Evolutionary conservation across 2,113 vertebrate species (phyloP), one percentile per base, ranked within the genome.

Genomic region (Phalacrocorax carbo): DNA sequence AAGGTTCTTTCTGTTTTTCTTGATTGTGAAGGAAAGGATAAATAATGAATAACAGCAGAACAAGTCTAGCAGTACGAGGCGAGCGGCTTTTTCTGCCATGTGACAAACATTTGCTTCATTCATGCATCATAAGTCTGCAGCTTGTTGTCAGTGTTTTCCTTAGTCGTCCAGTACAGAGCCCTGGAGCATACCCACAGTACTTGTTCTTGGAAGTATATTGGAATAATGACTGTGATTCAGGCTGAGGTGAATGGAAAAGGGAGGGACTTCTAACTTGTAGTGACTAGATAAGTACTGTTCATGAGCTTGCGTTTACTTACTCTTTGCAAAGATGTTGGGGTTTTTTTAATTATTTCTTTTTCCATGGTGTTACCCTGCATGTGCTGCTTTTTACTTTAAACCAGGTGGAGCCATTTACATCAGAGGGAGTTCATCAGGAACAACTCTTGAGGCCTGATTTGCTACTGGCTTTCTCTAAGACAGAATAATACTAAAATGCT

Each of bases 61-160:
- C 22, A 73, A 77, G 22, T n/a, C 54, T 54, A 82, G 21, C 77
- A 51, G 46, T 64, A 85, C 52, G 52, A 84, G 70, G 32, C 0
- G 0, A 91, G 46, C 6, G 20, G 51, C n/a, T 86, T 88, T 89
- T 95, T 90, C 86, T 89, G 66, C 80, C 30, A 12, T 5, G 70
- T 93, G 86, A 91, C 1, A 5, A 89, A 80, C 79, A 66, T 94
- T 94, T 94, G 29, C 70, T 93, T 93, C 49, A 68, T 88, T 94
- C 49, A 61, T 77, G 80, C 78, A 91, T 91, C 46, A 11, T 44
- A 80, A 92, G 62, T 77, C 81, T 93, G 62, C 46, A 91, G 57
- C 25, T 94, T 81, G 60, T 71, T 80, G 66, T 69, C 6, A 27
- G 20, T 82, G 52, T 80, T 93, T 93, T 76, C 79, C 49, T 79